Evolutionary conservation across 2,797 vertebrate species (phyloP).

Genomic region (Takifugu rubripes): DNA sequence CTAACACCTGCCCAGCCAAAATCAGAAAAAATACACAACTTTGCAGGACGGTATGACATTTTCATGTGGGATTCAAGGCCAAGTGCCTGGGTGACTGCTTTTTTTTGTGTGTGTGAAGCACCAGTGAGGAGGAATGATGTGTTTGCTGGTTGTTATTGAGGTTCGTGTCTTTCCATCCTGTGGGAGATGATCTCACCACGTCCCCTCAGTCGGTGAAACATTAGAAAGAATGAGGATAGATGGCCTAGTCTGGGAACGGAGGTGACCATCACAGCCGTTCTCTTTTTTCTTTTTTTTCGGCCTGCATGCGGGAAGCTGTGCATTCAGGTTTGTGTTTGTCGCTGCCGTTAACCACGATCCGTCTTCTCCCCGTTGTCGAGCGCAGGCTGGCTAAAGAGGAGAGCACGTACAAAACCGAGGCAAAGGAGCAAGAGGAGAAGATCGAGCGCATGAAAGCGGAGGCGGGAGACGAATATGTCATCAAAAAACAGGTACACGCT

Average conservation of each 20-base stretch:
- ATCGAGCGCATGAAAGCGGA: constrained; percentile 88
- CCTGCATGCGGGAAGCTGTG: constrained; percentile 37
- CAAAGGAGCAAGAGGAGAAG: constrained; percentile 89
- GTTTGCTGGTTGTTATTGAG: constrained; percentile 62
- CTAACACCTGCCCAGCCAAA: no score
- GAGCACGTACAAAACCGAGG: constrained; percentile 86
- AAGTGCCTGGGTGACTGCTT: constrained; percentile 2
- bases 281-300: constrained; percentile 22
- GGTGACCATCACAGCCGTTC: constrained; percentile 54
- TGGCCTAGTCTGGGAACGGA: constrained; percentile 35
- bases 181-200: constrained; percentile 58
- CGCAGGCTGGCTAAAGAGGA: constrained; percentile 90
- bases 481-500: constrained; percentile 88
- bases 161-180: constrained; percentile 67
- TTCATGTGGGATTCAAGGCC: not conserved
- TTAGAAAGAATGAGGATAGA: constrained; percentile 47
- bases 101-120: constrained; percentile 41
- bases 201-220: constrained; percentile 40
- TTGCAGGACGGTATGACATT: not conserved
- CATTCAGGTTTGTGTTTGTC: constrained; percentile 15
- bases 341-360: constrained; percentile 19
- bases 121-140: constrained; percentile 60
- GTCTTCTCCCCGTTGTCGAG: constrained; percentile 4
- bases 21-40: not conserved
- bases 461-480: constrained; percentile 82